A percentile compares a stretch with the other conserved stretches of the same genome.
Conservation (phyloP, 2,888 invertebrate genomes). For the Nowickia ferox region DNA sequence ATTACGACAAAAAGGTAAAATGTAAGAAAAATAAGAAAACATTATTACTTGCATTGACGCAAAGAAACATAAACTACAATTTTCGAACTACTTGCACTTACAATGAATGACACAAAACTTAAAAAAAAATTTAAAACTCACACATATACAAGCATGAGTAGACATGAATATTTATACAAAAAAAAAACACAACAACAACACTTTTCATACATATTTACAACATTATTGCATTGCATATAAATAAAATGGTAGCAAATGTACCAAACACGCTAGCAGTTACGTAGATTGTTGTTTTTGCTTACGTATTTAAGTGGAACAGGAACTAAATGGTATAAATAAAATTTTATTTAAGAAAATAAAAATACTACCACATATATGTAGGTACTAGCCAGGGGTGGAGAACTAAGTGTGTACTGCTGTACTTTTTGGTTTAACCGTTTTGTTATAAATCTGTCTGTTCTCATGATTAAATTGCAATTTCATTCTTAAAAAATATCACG, state of each 20-base stretch:
- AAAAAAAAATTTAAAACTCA: conserved; percentile 20
- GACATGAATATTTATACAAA: background rate
- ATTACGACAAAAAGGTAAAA: conserved; percentile 20
- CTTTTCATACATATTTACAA: conserved; percentile 1
- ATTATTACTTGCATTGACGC: conserved; percentile 28
- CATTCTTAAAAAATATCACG: no score
- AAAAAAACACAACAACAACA: background rate
- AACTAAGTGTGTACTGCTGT: no score
- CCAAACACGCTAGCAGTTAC: conserved; percentile 54
- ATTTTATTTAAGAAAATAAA: conserved; percentile 34
- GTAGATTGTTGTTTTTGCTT: conserved; percentile 56
- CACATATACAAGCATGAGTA: background rate
- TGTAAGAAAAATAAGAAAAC: conserved; percentile 1
- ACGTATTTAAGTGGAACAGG: conserved; percentile 72
- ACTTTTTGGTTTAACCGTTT: background rate
- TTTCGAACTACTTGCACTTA: conserved; percentile 47
- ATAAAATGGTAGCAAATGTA: conserved; percentile 50
- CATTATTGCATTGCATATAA: conserved; percentile 7
- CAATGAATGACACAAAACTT: conserved; percentile 47
- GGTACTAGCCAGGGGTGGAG: background rate
- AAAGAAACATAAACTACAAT: conserved; percentile 34
- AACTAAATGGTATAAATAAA: conserved; percentile 69
- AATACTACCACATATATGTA: conserved; percentile 25
- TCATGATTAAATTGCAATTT: no score
- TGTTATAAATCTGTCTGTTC: no score